Base-by-base conservation (phyloP, 1,140 invertebrate genomes). In the Brachionus rubens region DNA sequence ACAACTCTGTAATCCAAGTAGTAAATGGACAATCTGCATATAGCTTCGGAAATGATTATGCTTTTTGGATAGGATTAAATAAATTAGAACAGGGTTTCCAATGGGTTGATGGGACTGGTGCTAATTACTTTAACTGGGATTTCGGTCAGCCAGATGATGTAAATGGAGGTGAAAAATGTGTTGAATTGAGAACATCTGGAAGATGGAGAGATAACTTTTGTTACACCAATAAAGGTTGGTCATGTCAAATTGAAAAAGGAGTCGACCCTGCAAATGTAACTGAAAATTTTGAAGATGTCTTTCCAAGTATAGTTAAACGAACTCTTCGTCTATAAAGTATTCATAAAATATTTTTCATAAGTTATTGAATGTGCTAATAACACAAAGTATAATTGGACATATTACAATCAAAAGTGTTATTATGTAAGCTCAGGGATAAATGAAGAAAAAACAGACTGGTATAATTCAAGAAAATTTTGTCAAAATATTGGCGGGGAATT, bases 211-310 rank as follows among this genome's bases (percentile, higher is more conserved):
- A 72, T 6, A 72, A 12, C 24, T 52, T 52, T 54, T 72, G 68
- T 33, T 72, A 72, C 68, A 72, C 43, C 12, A 72, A 72, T 43
- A 72, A 72, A 54, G 68, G 68, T 21, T 72, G 68, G 68, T 52
- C 50, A 21, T 72, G 68, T 50, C 46, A 48, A 43, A 50, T 72
- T 36, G 68, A 72, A 50, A 72, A 72, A 50, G 43, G 68, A n/a
- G 16, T 72, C 0, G 68, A 72, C 26, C 68, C 68, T 26, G 30
- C n/a, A 3, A 72, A 72, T 41, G n/a, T 19, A 19, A 65, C 36
- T 41, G 59, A 41, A 5, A 26, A 24, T 14, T 19, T 65, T 43
- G 59, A 65, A 12, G 36, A 65, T 41, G 41, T 41, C 6, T 65
- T 65, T 26, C 33, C 33, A 43, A 65, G 59, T 65, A 65, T 12